A percentile compares a stretch with the other conserved stretches of the same genome.
Evolutionary conservation across 2,888 invertebrate genomes (phyloP).

Genomic region (Mesochorus sp.): DNA sequence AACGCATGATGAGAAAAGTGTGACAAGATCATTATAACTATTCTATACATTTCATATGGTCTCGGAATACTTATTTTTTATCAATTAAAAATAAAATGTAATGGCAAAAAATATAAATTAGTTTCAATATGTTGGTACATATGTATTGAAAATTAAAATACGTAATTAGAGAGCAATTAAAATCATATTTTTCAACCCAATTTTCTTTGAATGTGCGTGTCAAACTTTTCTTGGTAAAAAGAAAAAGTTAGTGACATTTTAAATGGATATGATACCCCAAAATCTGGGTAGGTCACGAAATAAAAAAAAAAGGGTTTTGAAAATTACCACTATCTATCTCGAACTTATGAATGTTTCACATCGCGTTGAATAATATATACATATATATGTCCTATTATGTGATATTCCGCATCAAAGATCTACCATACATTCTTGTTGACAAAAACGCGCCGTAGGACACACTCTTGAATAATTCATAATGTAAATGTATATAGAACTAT

Average conservation of each 20-base stretch:
- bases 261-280: background rate
- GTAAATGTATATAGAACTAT: conserved; percentile 48
- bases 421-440: conserved; percentile 9
- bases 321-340: background rate
- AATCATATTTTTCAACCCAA: too few species aligned
- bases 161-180: too few species aligned
- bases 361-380: background rate
- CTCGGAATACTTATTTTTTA: too few species aligned
- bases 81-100: too few species aligned
- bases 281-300: too few species aligned
- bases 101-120: too few species aligned
- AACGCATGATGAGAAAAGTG: too few species aligned
- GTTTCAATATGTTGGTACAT: too few species aligned
- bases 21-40: too few species aligned
- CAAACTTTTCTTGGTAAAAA: background rate
- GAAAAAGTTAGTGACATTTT: background rate
- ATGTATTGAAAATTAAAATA: too few species aligned
- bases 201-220: background rate
- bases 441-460: conserved; percentile 34
- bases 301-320: too few species aligned
- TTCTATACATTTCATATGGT: too few species aligned
- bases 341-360: background rate
- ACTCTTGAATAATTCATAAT: conserved; percentile 56
- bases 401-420: conserved; percentile 15
- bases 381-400: background rate